Evolutionary conservation across 2,113 vertebrate species (phyloP), one percentile per base, ranked within the genome.

Genomic region (Salminus brasiliensis): DNA sequence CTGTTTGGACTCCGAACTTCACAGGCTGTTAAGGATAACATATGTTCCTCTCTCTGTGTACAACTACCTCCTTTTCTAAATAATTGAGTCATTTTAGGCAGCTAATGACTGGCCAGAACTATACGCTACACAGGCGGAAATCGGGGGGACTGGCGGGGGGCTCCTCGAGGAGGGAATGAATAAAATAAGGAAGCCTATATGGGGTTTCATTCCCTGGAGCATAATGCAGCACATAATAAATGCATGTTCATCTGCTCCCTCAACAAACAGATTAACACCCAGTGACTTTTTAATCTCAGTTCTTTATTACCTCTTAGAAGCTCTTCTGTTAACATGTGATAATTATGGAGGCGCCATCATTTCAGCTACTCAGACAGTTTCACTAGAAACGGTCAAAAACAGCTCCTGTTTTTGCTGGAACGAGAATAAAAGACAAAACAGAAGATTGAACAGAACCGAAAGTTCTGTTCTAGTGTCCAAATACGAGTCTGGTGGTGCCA

Each of bases 11-110:
- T 92, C 79, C 83, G 80, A 86, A 88, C 89, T 88, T 88, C 86
- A 83, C 82, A 85, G 84, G 84, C 86, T 90, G 89, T 89, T 92
- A 89, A 91, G 87, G 82, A 83, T 85, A 90, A 91, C 91, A 92
- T 90, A 92, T 89, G 86, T 81, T 79, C 47, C 79, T 53, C 10
- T 80, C 55, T 81, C 67, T 59, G 53, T 83, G 81, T 76, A 52
- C 43, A 65, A 18, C 67, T 63, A 49, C 77, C 66, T 75, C 27
- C 47, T 52, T 25, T 68, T 29, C 45, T 72, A 78, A 85, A 90
- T 88, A 90, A 90, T 88, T 87, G 84, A 86, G 85, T 74, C 81
- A 80, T 85, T 86, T 81, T 86, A 79, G 66, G 52, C 71, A 65
- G 72, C 76, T 74, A 49, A 78, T 74, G 69, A 74, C 85, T 85